Conservation (phyloP, 2,888 invertebrate genomes). For the Pseudococcus longispinus region DNA sequence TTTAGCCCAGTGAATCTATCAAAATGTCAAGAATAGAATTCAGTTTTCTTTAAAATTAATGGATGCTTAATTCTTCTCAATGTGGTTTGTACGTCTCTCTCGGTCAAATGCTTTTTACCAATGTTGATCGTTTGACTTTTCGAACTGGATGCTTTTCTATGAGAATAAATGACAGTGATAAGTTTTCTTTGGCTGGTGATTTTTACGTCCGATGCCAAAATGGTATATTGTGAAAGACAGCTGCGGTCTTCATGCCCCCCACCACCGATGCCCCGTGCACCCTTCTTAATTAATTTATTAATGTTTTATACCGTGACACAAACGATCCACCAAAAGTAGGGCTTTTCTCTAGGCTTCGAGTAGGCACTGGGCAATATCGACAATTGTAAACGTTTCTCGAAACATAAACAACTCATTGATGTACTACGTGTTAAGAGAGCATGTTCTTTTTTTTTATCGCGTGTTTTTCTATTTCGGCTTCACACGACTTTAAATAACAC, state of each 20-base stretch:
- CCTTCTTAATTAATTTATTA: slow-evolving; percentile 10
- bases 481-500: slow-evolving; percentile 48
- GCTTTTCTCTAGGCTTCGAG: neutral
- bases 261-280: neutral
- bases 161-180: slow-evolving; percentile 34
- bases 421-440: slow-evolving; percentile 48
- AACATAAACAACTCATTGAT: slow-evolving; percentile 44
- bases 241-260: neutral
- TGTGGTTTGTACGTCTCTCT: neutral
- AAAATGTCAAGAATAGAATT: slow-evolving; percentile 38
- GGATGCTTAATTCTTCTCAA: slow-evolving; percentile 1
- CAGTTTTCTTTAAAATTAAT: slow-evolving; percentile 38
- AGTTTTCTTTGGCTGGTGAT: neutral
- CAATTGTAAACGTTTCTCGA: slow-evolving; percentile 20
- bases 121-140: slow-evolving; percentile 26
- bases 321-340: neutral
- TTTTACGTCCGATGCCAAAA: neutral
- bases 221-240: neutral
- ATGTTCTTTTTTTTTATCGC: slow-evolving; percentile 43
- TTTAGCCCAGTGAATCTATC: neutral
- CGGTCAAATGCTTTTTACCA: slow-evolving; percentile 23
- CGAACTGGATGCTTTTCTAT: neutral
- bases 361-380: neutral
- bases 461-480: slow-evolving; percentile 50
- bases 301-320: neutral